These are phyloP conservation scores for Siderastrea siderea DNA, from an alignment of 92 coral and sea anemone species.

Conservation along the genomic window DNA sequence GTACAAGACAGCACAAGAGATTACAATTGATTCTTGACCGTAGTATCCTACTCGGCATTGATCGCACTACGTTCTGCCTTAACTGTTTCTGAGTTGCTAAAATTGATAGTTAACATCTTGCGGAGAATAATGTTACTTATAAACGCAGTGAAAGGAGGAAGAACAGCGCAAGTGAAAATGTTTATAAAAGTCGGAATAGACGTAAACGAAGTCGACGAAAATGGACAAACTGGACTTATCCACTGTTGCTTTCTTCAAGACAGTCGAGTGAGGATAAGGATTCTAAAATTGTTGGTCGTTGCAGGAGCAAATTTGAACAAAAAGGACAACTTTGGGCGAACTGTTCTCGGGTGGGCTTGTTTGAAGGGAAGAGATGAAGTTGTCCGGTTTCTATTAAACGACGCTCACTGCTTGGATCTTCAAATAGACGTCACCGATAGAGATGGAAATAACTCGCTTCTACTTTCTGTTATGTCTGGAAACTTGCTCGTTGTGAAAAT, in stretches of 20 bases:
- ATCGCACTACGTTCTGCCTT: background rate
- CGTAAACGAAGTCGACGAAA: conserved; percentile 69
- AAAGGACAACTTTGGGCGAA: conserved; percentile 75
- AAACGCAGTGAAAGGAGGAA: conserved; percentile 73
- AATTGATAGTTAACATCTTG: background rate
- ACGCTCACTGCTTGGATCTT: conserved; percentile 59
- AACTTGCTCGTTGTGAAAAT: conserved; percentile 63
- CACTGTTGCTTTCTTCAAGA: conserved; percentile 83
- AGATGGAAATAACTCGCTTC: conserved; percentile 77
- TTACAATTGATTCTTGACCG: background rate
- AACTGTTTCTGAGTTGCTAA: background rate
- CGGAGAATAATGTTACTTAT: conserved; percentile 66
- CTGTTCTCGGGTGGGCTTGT: conserved; percentile 83
- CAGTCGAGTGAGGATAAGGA: conserved; percentile 53
- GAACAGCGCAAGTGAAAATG: conserved; percentile 76
- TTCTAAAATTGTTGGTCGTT: conserved; percentile 64
- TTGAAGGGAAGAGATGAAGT: conserved; percentile 64
- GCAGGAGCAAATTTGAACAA: conserved; percentile 68
- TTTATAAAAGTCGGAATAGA: conserved; percentile 85
- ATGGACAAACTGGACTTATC: conserved; percentile 83
- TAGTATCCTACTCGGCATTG: background rate
- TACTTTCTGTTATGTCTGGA: conserved; percentile 84
- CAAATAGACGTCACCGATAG: conserved; percentile 63
- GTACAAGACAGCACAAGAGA: conserved; percentile 34
- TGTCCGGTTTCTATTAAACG: conserved; percentile 69